A percentile compares a stretch with the other conserved stretches of the same genome.
Evolutionary conservation across 2,113 vertebrate genomes (phyloP).

Genomic region (Callopanchax toddi): DNA sequence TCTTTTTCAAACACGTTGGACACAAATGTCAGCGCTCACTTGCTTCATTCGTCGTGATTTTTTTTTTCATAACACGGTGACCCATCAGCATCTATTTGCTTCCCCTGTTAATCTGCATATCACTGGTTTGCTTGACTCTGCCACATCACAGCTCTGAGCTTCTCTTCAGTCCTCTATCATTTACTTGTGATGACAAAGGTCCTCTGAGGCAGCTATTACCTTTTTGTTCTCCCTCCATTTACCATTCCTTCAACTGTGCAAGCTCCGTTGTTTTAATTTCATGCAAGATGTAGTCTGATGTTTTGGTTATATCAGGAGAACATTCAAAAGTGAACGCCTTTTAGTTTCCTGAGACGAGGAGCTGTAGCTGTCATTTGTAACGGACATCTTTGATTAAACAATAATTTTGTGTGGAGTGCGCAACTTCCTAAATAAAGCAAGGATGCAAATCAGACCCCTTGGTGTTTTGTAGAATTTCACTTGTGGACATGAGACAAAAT

Average conservation of each 20-base stretch:
- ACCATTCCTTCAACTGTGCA: constrained; percentile 66
- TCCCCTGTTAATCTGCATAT: constrained; percentile 45
- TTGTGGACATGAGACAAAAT: constrained; percentile 54
- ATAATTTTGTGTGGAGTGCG: constrained; percentile 15
- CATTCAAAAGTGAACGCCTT: constrained; percentile 54
- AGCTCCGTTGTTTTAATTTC: constrained; percentile 74
- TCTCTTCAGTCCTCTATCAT: constrained; percentile 49
- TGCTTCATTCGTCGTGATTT: constrained; percentile 9
- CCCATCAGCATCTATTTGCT: constrained; percentile 28
- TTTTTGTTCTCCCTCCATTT: constrained; percentile 63
- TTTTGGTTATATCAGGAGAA: constrained; percentile 63
- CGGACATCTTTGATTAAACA: constrained; percentile 31
- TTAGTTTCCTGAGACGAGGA: constrained; percentile 20
- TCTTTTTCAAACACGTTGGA: background rate
- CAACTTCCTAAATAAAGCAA: constrained; percentile 41
- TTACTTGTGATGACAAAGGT: constrained; percentile 55
- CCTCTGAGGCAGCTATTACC: constrained; percentile 58
- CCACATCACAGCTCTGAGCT: constrained; percentile 38
- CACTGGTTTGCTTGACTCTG: constrained; percentile 40
- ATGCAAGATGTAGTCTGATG: constrained; percentile 69
- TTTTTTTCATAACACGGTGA: constrained; percentile 17
- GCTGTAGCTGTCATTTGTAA: constrained; percentile 38
- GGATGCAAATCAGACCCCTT: constrained; percentile 48
- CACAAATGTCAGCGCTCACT: background rate
- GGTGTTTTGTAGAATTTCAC: constrained; percentile 60